Base-by-base conservation (phyloP, 1,140 invertebrate genomes). In the Asbolus verrucosus region DNA sequence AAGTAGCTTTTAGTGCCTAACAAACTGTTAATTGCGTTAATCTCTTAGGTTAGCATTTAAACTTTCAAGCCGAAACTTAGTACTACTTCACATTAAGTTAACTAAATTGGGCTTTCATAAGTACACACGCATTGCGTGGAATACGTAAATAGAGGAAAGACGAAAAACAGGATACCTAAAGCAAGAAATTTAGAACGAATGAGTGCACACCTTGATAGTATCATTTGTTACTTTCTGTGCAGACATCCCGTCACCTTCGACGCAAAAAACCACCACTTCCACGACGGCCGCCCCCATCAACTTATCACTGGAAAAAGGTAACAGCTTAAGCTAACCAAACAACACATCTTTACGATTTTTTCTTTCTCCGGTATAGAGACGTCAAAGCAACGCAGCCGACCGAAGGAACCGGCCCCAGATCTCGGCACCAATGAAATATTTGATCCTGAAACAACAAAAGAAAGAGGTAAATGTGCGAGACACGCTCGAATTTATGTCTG, bases 361-460 rank as follows among this genome's bases (percentile, higher is more conserved):
- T 46, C 50, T 60, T 69, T 61, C 46, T 54, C n/a, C 68, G 60
- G 36, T 38, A 30, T 63, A 73, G 75, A 75, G 18, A 61, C 59
- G 36, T 38, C 54, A 27, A 75, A 76, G 59, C 75, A 76, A 69
- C 75, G 70, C 11, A 70, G 59, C 33, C 61, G 69, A 19, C 71
- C 62, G 30, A 76, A 76, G 70, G 73, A 76, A 63, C 46, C 65
- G 19, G 60, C 41, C 62, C 30, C 65, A 21, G 73, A 72, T 38
- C 39, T 67, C 18, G 73, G 54, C 46, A 75, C 60, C 70, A 76
- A 76, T 41, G 75, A 76, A 69, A 76, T 76, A 69, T 73, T 71
- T 41, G 72, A 73, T 71, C 72, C 72, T 14, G 73, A 71, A 70
- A 67, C 70, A 24, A 75, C 75, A 50, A 76, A 75, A 66, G 75